Conservation (phyloP, 2,888 invertebrate genomes). For the Drosophila testacea region DNA sequence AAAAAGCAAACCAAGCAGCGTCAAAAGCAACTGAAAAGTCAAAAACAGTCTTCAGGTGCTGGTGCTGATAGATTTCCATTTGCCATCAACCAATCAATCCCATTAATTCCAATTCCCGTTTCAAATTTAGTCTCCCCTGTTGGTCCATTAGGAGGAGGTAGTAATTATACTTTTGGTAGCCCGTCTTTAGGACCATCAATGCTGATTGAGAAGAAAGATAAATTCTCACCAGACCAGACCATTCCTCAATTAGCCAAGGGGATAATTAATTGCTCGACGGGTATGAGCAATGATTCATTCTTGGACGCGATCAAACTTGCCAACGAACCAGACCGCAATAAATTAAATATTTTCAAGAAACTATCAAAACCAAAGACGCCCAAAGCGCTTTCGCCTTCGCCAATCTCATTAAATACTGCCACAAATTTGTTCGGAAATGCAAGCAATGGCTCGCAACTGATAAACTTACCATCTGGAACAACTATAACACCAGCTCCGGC, state of each 20-base stretch:
- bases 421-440: constrained; percentile 34
- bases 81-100: not conserved
- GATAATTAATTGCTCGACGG: not conserved
- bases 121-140: not conserved
- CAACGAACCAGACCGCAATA: constrained; percentile 93
- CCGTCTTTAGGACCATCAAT: not conserved
- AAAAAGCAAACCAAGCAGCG: constrained; percentile 77
- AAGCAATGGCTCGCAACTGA: constrained; percentile 55
- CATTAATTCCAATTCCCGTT: not conserved
- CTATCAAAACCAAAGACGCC: constrained; percentile 87
- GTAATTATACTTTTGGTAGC: constrained; percentile 2
- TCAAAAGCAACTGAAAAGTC: constrained; percentile 64
- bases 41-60: constrained; percentile 31
- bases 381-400: constrained; percentile 46
- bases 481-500: constrained; percentile 82
- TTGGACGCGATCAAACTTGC: constrained; percentile 86
- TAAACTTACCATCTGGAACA: constrained; percentile 83
- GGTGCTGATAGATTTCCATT: not conserved
- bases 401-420: constrained; percentile 21
- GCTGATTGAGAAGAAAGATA: not conserved
- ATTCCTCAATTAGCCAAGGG: not conserved
- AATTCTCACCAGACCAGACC: not conserved
- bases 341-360: constrained; percentile 94
- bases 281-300: not conserved
- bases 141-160: not conserved